Percentiles rank a stretch among this genome's conserved stretches.
phyloP scores from a whole-genome alignment of 2,797 vertebrate genomes.

The Remorina albescens region DNA sequence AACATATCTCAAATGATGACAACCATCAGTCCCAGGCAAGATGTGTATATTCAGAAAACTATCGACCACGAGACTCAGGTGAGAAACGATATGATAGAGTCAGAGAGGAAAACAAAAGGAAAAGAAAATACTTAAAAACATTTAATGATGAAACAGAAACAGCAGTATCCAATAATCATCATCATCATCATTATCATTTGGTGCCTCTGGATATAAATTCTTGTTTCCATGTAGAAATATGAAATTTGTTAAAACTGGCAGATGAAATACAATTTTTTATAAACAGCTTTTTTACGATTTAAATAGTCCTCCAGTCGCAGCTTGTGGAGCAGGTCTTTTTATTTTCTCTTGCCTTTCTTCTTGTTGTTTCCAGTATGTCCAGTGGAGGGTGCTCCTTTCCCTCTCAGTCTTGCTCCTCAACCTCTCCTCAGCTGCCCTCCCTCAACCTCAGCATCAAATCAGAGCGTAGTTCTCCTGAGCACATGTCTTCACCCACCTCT shows the following conservation, averaged over 20 bases:
- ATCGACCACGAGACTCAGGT: neutral
- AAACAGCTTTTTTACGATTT: too few species aligned
- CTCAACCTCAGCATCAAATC: constrained; percentile 91
- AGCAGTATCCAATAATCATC: too few species aligned
- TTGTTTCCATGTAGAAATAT: neutral
- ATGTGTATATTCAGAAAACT: neutral
- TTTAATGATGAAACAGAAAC: too few species aligned
- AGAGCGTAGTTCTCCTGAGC: constrained; percentile 90
- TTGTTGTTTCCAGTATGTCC: constrained; percentile 77
- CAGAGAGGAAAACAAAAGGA: neutral
- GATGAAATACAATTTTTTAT: neutral
- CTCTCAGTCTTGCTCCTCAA: constrained; percentile 77
- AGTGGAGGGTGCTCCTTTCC: constrained; percentile 78
- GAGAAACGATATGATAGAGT: neutral
- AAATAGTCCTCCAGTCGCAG: neutral
- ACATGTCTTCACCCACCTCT: constrained; percentile 80
- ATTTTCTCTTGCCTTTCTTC: constrained; percentile 17
- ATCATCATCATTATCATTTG: neutral
- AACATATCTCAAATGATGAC: neutral
- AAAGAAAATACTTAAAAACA: neutral
- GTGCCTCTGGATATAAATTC: neutral
- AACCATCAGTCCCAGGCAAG: neutral
- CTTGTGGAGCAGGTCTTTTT: constrained; percentile 11
- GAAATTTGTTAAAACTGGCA: neutral
- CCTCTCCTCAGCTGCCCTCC: constrained; percentile 75